Conservation (phyloP, 2,888 invertebrate genomes). For the Drosophila borealis region DNA sequence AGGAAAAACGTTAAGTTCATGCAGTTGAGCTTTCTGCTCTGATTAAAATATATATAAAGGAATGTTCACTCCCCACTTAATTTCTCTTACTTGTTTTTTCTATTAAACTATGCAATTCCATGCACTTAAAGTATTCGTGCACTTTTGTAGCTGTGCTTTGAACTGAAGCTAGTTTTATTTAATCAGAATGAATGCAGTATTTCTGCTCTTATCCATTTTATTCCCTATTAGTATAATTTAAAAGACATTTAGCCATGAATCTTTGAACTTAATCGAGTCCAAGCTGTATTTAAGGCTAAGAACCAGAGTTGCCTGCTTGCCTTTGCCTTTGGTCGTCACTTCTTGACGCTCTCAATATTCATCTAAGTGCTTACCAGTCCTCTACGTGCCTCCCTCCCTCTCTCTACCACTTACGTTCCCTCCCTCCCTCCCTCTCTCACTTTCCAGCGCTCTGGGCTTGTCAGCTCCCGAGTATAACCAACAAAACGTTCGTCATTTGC, state of each 20-base stretch:
- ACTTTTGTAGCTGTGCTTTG: no score
- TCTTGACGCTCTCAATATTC: conserved; percentile 53
- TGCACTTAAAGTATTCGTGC: no score
- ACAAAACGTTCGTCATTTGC: conserved; percentile 77
- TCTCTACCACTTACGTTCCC: neutral
- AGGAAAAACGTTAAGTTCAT: no score
- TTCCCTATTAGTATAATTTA: neutral
- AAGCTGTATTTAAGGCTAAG: conserved; percentile 7
- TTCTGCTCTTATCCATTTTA: neutral
- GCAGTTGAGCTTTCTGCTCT: no score
- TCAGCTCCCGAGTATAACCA: conserved; percentile 47
- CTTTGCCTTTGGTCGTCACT: conserved; percentile 20
- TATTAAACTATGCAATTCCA: no score
- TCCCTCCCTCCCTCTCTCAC: neutral
- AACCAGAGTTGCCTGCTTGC: neutral
- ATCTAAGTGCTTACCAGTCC: conserved; percentile 39
- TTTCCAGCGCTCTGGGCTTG: conserved; percentile 33
- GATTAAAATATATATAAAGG: no score
- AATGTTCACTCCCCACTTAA: no score
- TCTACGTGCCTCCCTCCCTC: neutral
- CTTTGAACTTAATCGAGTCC: conserved; percentile 8
- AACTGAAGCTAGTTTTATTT: no score
- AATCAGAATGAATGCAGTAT: neutral
- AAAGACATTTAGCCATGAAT: neutral
- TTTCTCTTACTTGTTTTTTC: no score